Base-by-base conservation (phyloP, 2,797 vertebrate species). In the Acanthurus lineatus region DNA sequence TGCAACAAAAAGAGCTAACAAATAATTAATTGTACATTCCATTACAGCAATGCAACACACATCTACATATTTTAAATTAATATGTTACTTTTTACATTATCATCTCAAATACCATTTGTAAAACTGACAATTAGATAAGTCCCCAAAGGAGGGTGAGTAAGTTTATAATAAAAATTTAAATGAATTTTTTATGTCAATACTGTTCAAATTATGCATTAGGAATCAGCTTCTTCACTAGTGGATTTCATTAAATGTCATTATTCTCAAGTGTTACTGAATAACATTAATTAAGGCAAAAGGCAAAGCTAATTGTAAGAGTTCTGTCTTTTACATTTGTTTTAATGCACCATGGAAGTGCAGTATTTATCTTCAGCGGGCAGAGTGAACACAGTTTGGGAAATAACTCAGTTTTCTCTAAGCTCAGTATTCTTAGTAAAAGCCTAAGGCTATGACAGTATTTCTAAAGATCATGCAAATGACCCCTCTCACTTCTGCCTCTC, bases 391-490 rank as follows among this genome's bases (percentile, higher is more conserved):
- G n/a, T 65, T 66, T 19, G 22, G 77, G 61, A 77, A 88, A 85
- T 84, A 82, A 70, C 49, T 61, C 5, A 6, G n/a, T 78, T 85
- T 76, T 79, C 54, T 79, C 51, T 20, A 25, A 73, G 65, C 48
- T 82, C 61, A 14, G 72, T 79, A 58, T 82, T 86, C 79, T 77
- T 53, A 69, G 62, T 45, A 70, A 69, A 76, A 73, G 82, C 85
- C 86, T 7, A n/a, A 73, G 81, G 91, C 82, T 57, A 61, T 48
- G 57, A 73, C 72, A 77, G 49, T 84, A 85, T 84, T 86, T 79
- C 52, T 77, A 88, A 83, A 80, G 66, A 86, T 87, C 90, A 88
- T 85, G 77, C 77, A 91, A 89, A 90, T 86, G 82, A 86, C 86
- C 85, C 59, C 4, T 70, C 71, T 53, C 70, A 77, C 76, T 69